Conservation (phyloP, 1,140 invertebrate genomes). For the Mycetomoellerius zeteki region DNA sequence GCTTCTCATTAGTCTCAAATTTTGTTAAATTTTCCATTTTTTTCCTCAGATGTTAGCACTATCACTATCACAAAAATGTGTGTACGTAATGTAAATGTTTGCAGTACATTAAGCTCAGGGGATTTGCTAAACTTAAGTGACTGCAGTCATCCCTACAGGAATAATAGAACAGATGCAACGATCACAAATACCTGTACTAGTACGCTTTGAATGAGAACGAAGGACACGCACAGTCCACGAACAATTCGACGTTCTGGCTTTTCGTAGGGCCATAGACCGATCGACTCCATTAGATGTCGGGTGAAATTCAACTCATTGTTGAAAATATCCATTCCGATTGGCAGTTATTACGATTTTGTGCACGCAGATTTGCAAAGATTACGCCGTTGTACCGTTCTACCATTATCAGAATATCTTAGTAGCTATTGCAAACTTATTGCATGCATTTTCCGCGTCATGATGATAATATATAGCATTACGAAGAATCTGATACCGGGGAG, state of each 20-base stretch:
- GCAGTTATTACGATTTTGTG: not conserved
- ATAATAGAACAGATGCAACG: not conserved
- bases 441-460: conserved; percentile 17
- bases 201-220: not conserved
- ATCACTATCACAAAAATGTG: not conserved
- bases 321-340: conserved; percentile 42
- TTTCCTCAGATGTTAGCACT: not conserved
- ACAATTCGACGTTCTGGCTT: conserved; percentile 7
- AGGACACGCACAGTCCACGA: conserved; percentile 1
- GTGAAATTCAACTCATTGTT: conserved; percentile 39
- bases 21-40: not conserved
- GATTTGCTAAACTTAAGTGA: not conserved
- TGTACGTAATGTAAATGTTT: not conserved
- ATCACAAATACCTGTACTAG: conserved; percentile 29
- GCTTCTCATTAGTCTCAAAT: not conserved
- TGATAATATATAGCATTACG: conserved; percentile 35
- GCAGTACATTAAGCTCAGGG: not conserved
- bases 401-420: conserved; percentile 27
- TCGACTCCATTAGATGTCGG: conserved; percentile 26
- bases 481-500: not conserved
- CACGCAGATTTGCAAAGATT: conserved; percentile 29
- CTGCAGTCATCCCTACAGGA: not conserved
- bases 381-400: not conserved
- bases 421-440: conserved; percentile 32
- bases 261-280: conserved; percentile 55